Evolutionary conservation across 2,888 invertebrate genomes (phyloP).

Genomic region (Physocephala rufipes): DNA sequence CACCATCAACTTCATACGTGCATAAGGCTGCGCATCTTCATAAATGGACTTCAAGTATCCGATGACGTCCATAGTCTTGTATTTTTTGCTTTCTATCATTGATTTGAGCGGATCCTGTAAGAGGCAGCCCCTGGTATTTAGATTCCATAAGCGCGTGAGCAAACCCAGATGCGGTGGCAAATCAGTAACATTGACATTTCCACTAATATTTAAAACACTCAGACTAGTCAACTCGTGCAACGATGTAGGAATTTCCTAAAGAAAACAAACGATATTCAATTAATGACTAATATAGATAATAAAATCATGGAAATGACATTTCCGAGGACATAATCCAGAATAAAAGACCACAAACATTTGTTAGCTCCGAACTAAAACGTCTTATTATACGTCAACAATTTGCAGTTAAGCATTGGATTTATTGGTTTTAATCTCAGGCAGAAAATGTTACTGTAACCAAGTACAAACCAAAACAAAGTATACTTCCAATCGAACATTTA

Average conservation of each 20-base stretch:
- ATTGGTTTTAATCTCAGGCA: too few relatives aligned
- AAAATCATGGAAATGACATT: too few relatives aligned
- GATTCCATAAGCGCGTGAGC: conserved; percentile 93
- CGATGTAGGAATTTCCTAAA: conserved; percentile 77
- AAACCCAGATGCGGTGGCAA: conserved; percentile 96
- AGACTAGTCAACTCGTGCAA: conserved; percentile 86
- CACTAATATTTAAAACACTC: conserved; percentile 91
- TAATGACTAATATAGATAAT: background rate
- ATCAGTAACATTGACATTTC: conserved; percentile 77
- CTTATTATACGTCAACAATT: too few relatives aligned
- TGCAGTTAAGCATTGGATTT: too few relatives aligned
- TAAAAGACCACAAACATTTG: too few relatives aligned
- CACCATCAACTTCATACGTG: conserved; percentile 95
- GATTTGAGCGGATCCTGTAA: conserved; percentile 87
- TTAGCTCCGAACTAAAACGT: too few relatives aligned
- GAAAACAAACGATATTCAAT: background rate
- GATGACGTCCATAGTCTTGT: conserved; percentile 94
- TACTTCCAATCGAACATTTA: too few relatives aligned
- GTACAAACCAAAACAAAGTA: too few relatives aligned
- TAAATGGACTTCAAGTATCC: conserved; percentile 86
- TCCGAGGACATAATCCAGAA: too few relatives aligned
- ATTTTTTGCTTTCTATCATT: conserved; percentile 91
- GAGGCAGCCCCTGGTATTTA: conserved; percentile 89
- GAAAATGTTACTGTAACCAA: too few relatives aligned
- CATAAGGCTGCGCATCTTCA: conserved; percentile 92